phyloP scores from a whole-genome alignment of 2,888 invertebrate genomes.

The Ophioninae sp. region DNA sequence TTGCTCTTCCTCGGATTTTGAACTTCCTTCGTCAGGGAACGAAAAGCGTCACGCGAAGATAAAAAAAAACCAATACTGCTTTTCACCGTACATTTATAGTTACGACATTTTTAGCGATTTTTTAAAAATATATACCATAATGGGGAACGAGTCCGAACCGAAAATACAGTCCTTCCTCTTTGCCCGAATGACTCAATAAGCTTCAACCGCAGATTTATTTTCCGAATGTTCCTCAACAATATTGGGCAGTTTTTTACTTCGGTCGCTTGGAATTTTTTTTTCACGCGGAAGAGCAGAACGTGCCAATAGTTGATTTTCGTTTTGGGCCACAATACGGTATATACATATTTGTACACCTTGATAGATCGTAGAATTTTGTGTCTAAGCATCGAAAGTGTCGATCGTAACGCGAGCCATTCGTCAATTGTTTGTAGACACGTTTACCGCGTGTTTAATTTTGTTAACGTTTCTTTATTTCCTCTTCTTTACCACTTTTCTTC shows the following conservation, averaged over 20 bases:
- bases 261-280: neutral
- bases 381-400: constrained; percentile 58
- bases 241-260: neutral
- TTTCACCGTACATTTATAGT: neutral
- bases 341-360: constrained; percentile 13
- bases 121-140: neutral
- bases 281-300: constrained; percentile 9
- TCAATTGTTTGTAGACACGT: constrained; percentile 35
- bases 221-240: neutral
- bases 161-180: neutral
- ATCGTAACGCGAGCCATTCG: constrained; percentile 55
- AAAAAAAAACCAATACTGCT: neutral
- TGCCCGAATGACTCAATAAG: neutral
- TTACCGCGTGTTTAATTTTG: constrained; percentile 22
- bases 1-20: neutral
- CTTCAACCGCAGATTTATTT: neutral
- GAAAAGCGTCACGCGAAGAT: neutral
- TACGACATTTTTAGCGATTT: neutral
- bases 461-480: constrained; percentile 29
- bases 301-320: constrained; percentile 31
- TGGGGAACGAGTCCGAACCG: neutral
- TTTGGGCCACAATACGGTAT: constrained; percentile 2
- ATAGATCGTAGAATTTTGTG: constrained; percentile 46
- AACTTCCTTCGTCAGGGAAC: neutral
- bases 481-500: constrained; percentile 28